Conservation (phyloP, 2,888 invertebrate species). For the Tribolium freemani region DNA sequence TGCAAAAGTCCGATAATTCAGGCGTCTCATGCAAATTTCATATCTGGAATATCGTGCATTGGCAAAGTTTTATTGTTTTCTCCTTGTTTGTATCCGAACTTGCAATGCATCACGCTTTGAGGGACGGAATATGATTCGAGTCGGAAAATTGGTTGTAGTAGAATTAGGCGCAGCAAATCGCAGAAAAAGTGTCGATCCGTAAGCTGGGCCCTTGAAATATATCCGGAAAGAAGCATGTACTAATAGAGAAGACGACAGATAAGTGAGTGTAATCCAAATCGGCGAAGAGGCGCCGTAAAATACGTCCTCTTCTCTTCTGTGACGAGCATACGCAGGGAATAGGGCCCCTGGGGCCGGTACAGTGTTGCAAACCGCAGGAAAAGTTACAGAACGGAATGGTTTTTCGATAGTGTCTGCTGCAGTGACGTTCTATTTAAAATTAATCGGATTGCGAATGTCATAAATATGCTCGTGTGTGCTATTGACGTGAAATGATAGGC, state of each 20-base stretch:
- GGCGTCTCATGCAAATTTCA: not conserved
- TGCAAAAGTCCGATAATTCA: not conserved
- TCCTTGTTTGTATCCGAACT: not conserved
- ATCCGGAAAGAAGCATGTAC: conserved; percentile 36
- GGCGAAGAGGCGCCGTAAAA: conserved; percentile 37
- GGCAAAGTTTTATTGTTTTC: not conserved
- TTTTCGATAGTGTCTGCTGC: conserved; percentile 40
- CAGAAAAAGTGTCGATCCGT: conserved; percentile 16
- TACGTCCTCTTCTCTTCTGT: conserved; percentile 31
- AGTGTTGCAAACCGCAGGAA: conserved; percentile 30
- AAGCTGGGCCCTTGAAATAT: conserved; percentile 26
- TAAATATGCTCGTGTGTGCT: conserved; percentile 42
- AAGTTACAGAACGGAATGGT: conserved; percentile 39
- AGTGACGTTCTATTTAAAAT: conserved; percentile 12
- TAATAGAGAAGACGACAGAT: conserved; percentile 44
- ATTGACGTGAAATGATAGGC: conserved; percentile 44
- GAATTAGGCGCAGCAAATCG: not conserved
- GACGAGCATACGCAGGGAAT: conserved; percentile 37
- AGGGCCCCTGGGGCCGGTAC: conserved; percentile 37
- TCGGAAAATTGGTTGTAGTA: not conserved
- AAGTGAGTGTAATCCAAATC: conserved; percentile 46
- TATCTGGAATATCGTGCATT: not conserved
- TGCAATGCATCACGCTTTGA: not conserved
- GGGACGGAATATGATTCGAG: not conserved
- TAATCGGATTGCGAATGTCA: conserved; percentile 5